Conservation (phyloP, 1,140 invertebrate species). For the Drosophila lacteicornis region DNA sequence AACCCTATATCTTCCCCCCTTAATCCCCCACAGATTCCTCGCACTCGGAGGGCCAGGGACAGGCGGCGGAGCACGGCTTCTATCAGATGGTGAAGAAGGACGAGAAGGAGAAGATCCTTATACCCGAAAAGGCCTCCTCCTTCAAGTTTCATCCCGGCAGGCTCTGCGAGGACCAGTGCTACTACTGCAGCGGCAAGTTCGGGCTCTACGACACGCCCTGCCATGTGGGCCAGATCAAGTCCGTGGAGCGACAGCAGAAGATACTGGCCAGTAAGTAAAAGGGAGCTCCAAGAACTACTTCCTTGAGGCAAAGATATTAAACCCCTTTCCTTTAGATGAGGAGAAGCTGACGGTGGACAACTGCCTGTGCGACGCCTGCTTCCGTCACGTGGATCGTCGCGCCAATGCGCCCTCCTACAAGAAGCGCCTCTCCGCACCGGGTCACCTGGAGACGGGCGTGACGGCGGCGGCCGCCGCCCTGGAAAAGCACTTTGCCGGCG, state of each 20-base stretch:
- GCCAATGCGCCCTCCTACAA: constrained; percentile 88
- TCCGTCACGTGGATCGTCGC: constrained; percentile 92
- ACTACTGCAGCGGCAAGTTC: constrained; percentile 93
- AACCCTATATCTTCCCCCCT: not conserved
- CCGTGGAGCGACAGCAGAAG: constrained; percentile 90
- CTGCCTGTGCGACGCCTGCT: constrained; percentile 93
- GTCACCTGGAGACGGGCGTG: constrained; percentile 58
- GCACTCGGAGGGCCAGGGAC: constrained; percentile 71
- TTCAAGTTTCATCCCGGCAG: constrained; percentile 93
- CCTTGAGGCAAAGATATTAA: too few species aligned
- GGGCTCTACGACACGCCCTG: constrained; percentile 93
- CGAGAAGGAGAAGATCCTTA: constrained; percentile 89
- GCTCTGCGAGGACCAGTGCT: constrained; percentile 92
- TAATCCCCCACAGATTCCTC: constrained; percentile 63
- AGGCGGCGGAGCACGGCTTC: constrained; percentile 52
- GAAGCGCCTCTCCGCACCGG: constrained; percentile 85
- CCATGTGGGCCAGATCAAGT: constrained; percentile 93
- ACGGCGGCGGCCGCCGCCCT: not conserved
- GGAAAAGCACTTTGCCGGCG: constrained; percentile 51
- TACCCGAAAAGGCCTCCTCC: constrained; percentile 93
- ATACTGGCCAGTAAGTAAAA: constrained; percentile 87
- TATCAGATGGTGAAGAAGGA: constrained; percentile 86
- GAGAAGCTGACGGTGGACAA: constrained; percentile 92
- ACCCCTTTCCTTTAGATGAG: constrained; percentile 86
- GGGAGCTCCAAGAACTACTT: too few species aligned